Conservation (phyloP, 2,797 vertebrate species). For the Rhinogobio ventralis region DNA sequence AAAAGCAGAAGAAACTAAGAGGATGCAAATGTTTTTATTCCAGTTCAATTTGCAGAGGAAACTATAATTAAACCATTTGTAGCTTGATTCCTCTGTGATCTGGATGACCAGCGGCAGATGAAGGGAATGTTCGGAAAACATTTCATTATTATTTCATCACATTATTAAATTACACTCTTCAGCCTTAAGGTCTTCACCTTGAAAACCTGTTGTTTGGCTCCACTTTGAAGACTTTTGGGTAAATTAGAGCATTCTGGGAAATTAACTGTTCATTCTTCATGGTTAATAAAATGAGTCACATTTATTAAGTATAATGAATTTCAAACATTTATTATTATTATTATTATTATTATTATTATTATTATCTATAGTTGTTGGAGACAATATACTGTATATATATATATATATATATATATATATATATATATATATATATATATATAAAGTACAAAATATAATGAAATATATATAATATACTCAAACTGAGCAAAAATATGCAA, state of each 20-base stretch:
- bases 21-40: background rate
- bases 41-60: background rate
- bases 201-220: background rate
- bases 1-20: background rate
- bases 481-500: too few species aligned
- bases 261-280: background rate
- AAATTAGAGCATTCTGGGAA: background rate
- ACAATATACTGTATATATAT: too few species aligned
- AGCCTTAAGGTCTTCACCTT: background rate
- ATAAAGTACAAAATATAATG: too few species aligned
- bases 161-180: background rate
- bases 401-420: too few species aligned
- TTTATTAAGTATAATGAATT: background rate
- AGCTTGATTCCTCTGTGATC: background rate
- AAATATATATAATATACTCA: too few species aligned
- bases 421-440: too few species aligned
- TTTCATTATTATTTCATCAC: background rate
- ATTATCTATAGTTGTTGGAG: too few species aligned
- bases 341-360: too few species aligned
- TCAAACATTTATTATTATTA: too few species aligned
- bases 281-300: background rate
- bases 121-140: background rate
- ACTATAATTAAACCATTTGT: background rate
- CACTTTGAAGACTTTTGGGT: background rate
- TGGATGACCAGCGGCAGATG: background rate